Base-by-base conservation (phyloP, 2,113 vertebrate genomes). In the Otocyon megalotis region DNA sequence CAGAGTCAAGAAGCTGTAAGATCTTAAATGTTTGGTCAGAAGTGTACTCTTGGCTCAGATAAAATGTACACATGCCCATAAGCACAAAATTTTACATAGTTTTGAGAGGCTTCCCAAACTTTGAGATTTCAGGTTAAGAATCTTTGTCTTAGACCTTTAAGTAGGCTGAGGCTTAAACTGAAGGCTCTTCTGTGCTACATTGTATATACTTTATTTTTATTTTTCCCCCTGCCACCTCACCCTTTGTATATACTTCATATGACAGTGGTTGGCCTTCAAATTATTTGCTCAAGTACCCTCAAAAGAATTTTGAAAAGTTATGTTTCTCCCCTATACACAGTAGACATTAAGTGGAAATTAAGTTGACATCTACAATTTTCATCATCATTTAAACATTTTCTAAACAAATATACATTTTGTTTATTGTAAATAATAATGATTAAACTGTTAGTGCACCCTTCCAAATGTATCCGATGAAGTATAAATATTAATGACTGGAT, bases 231-330 rank as follows among this genome's bases (percentile, higher is more conserved):
- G 43, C 43, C 43, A 43, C 43, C 43, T 7, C 43, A 7, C 43
- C 43, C 43, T 7, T 2, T 74, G 13, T 58, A 22, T 24, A 74
- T 15, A 60, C 37, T 92, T 30, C 43, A 65, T 32, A 62, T 11
- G 14, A 37, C 15, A 88, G 63, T 2, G 15, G 8, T 50, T 92
- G 43, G 10, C 20, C 19, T 90, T 77, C 56, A 89, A 50, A 37
- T 8, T 53, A 89, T 93, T 94, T 83, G 63, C 37, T 88, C 26
- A n/a, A 95, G 65, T 76, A 32, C 22, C 26, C 14, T 72, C 26
- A 91, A 82, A 87, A 90, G 43, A 88, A 77, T 53, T 92, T 95
- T 94, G 28, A 89, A 93, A 93, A 60, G 71, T 54, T 85, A 74
- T 71, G 37, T 80, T 85, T 93, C n/a, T 48, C 8, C 65, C 28